These are phyloP conservation scores for Pogonus chalceus DNA, from an alignment of 1,140 invertebrate species.

Conservation along the genomic window DNA sequence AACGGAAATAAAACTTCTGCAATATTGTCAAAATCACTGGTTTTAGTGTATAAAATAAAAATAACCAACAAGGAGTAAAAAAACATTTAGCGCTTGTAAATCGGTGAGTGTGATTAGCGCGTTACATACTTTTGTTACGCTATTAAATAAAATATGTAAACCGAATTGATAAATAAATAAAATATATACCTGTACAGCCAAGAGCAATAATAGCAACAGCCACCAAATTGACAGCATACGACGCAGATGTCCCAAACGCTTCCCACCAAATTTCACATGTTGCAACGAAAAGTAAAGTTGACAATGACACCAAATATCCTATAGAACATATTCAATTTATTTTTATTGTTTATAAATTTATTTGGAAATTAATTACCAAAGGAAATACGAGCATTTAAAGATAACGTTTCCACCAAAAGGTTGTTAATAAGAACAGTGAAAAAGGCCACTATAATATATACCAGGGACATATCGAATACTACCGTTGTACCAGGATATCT, in stretches of 20 bases:
- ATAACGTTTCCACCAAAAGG: slow-evolving; percentile 70
- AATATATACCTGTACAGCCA: slow-evolving; percentile 77
- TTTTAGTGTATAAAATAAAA: no score
- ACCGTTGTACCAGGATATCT: slow-evolving; percentile 75
- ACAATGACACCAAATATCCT: slow-evolving; percentile 75
- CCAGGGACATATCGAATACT: slow-evolving; percentile 84
- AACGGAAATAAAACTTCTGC: no score
- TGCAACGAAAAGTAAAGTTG: slow-evolving; percentile 71
- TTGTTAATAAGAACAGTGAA: slow-evolving; percentile 79
- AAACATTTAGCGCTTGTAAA: no score
- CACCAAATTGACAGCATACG: slow-evolving; percentile 72
- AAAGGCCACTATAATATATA: slow-evolving; percentile 80
- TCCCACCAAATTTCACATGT: slow-evolving; percentile 78
- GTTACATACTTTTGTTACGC: no score
- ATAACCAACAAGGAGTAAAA: no score
- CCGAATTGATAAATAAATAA: no score
- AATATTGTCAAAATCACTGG: no score
- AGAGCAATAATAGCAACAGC: slow-evolving; percentile 77
- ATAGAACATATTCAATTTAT: slow-evolving; percentile 19
- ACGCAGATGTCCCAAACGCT: slow-evolving; percentile 55
- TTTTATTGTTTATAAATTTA: background rate
- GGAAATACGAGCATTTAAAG: slow-evolving; percentile 71
- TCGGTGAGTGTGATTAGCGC: no score
- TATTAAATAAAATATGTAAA: no score
- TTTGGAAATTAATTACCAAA: slow-evolving; percentile 53